Evolutionary conservation across 2,888 invertebrate genomes (phyloP), one percentile per base, ranked within the genome.

Genomic region (Apamea monoglypha): DNA sequence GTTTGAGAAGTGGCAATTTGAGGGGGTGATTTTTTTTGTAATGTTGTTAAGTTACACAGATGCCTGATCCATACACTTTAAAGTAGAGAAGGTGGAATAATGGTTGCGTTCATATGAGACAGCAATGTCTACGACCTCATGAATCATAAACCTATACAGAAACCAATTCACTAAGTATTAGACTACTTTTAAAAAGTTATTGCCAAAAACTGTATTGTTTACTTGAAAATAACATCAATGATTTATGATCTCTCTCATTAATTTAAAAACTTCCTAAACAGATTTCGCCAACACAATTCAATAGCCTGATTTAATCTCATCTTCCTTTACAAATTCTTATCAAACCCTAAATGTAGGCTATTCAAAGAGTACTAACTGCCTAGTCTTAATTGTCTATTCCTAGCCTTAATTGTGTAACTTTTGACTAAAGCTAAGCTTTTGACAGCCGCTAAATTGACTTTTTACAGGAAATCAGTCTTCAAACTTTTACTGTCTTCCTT

Each of bases 381-480:
- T n/a, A 21, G 71, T 10, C 40, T 47, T 18, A 56, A 53, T 66
- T 56, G 56, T 59, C 50, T 50, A 67, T 70, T 32, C n/a, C 16
- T 16, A 56, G 32, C 8, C 4, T 44, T 71, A 25, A 73, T 75
- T 72, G 67, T 61, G 53, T 32, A 73, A 81, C 50, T 78, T 82
- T 1, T 7, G 25, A 78, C 53, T 68, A 40, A 32, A 82, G 47
- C 78, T 63, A 71, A 63, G 21, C 29, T 44, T 25, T n/a, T 44
- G 63, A 47, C 56, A 74, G n/a, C 50, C 47, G 32, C 29, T 50
- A 29, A 2, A 53, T 70, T 14, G 29, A 50, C 18, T 29, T 64
- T 80, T 74, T 63, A 77, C 36, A 40, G 71, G 77, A 81, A 84
- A 84, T 68, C 74, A 66, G 18, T 56, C 47, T 2, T 71, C n/a